Conservation (phyloP, 2,888 invertebrate genomes). For the Drosophila stalkeri region DNA sequence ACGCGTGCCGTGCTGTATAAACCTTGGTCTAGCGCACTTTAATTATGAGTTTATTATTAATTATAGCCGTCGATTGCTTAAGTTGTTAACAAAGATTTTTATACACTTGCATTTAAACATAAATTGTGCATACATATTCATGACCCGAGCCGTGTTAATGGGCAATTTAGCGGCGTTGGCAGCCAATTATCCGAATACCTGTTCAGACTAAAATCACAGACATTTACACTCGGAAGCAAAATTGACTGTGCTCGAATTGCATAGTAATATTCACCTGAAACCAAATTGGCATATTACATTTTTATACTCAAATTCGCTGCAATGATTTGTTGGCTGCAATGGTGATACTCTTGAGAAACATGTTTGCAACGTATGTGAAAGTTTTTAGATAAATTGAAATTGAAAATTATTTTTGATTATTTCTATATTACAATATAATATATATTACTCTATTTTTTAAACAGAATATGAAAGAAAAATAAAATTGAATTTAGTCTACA, state of each 20-base stretch:
- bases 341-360: not conserved
- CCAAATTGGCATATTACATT: conserved; percentile 6
- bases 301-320: conserved; percentile 17
- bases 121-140: conserved; percentile 14
- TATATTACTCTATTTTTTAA: too few species aligned
- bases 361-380: not conserved
- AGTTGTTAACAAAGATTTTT: conserved; percentile 70
- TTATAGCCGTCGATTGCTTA: conserved; percentile 67
- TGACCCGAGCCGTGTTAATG: conserved; percentile 67
- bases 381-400: too few species aligned
- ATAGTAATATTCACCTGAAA: conserved; percentile 2
- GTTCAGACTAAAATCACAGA: not conserved
- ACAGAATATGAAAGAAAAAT: too few species aligned
- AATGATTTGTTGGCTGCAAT: not conserved
- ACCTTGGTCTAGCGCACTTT: conserved; percentile 69
- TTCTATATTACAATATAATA: too few species aligned
- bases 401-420: too few species aligned
- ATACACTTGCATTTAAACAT: conserved; percentile 4
- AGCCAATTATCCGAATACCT: conserved; percentile 61
- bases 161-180: conserved; percentile 64
- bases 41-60: conserved; percentile 66
- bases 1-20: conserved; percentile 58
- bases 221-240: conserved; percentile 29
- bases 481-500: too few species aligned
- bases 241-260: conserved; percentile 1